These are phyloP conservation scores for Ptychoptera albimana DNA, from an alignment of 2,888 invertebrate species.

Conservation along the genomic window DNA sequence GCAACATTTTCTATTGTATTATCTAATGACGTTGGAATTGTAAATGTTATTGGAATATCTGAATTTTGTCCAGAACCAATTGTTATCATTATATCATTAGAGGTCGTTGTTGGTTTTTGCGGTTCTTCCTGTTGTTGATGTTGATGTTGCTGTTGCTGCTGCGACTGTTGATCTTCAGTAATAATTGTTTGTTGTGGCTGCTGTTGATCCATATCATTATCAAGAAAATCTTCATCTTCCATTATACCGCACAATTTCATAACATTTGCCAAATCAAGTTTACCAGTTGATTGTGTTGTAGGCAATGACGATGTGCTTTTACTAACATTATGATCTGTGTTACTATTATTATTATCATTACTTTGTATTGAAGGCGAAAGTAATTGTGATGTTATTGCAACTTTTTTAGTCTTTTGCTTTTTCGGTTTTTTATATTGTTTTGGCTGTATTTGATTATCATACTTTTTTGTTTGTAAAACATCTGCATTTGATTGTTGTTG, in stretches of 20 bases:
- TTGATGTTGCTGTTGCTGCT: conserved; percentile 8
- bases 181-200: conserved; percentile 7
- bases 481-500: background rate
- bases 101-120: conserved; percentile 11
- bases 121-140: conserved; percentile 7
- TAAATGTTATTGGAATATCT: conserved; percentile 26
- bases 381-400: conserved; percentile 11
- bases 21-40: conserved; percentile 22
- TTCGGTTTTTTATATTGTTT: conserved; percentile 5
- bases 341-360: background rate
- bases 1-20: background rate
- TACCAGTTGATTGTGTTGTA: conserved; percentile 21
- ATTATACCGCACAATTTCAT: conserved; percentile 56
- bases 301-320: background rate
- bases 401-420: conserved; percentile 13
- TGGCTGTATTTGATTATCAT: conserved; percentile 3
- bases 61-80: conserved; percentile 24
- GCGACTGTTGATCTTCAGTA: conserved; percentile 5
- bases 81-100: conserved; percentile 27
- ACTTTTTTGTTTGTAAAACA: conserved; percentile 3
- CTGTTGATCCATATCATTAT: conserved; percentile 17
- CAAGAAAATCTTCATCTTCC: conserved; percentile 44
- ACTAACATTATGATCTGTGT: no score
- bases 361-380: conserved; percentile 5
- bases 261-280: conserved; percentile 52